These are phyloP conservation scores for Lottia gigantea DNA, from an alignment of 2,888 invertebrate species.

Conservation along the genomic window DNA sequence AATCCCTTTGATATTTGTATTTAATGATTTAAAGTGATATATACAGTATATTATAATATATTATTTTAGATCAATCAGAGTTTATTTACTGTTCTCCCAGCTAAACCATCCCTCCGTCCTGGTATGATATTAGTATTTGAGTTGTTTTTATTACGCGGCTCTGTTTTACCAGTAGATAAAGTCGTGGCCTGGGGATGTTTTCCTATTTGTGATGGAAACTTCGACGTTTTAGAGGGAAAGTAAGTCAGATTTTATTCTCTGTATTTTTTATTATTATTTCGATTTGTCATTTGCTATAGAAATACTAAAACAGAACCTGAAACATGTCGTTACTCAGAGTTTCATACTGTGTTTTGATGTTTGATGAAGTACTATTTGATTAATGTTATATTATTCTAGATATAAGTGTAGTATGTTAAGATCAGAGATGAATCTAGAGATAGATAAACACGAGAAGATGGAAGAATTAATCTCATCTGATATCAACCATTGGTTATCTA, in stretches of 20 bases:
- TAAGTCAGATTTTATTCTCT: constrained; percentile 36
- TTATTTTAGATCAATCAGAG: constrained; percentile 59
- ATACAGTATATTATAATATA: neutral
- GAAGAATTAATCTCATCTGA: constrained; percentile 61
- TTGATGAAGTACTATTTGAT: no score
- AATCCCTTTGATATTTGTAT: no score
- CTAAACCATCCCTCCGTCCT: constrained; percentile 59
- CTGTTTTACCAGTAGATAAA: constrained; percentile 58
- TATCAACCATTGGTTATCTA: constrained; percentile 65
- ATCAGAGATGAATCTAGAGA: constrained; percentile 58
- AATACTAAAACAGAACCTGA: no score
- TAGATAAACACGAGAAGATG: constrained; percentile 62
- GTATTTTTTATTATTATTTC: no score
- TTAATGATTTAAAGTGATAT: no score
- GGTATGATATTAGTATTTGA: constrained; percentile 65
- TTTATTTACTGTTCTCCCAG: constrained; percentile 64
- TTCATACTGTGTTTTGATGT: no score
- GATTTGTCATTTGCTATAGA: no score
- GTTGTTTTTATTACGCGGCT: constrained; percentile 62
- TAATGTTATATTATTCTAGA: constrained; percentile 31
- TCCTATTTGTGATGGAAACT: constrained; percentile 64
- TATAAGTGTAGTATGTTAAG: constrained; percentile 62
- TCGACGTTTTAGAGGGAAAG: constrained; percentile 66
- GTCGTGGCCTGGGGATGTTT: constrained; percentile 65
- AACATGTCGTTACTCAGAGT: no score